These are phyloP conservation scores for Trematomus bernacchii DNA, from an alignment of 2,797 vertebrate species.

Conservation along the genomic window DNA sequence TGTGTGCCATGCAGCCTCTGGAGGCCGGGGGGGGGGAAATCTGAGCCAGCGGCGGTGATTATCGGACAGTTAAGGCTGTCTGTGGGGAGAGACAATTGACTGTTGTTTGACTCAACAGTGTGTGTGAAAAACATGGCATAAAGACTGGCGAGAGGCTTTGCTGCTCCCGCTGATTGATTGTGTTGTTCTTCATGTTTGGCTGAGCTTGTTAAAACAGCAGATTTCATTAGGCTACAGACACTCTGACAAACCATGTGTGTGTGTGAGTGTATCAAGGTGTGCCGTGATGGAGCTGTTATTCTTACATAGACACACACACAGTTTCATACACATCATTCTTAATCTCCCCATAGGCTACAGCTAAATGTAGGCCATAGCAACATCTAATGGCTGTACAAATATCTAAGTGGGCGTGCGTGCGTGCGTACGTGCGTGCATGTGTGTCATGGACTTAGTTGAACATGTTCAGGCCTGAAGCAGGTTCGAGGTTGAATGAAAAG, in stretches of 20 bases:
- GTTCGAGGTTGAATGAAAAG: conserved; percentile 20
- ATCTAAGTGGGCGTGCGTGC: not conserved
- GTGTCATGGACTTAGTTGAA: conserved; percentile 2
- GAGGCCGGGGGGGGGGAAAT: conserved; percentile 1
- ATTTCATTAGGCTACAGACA: conserved; percentile 61
- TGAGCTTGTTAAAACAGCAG: conserved; percentile 70
- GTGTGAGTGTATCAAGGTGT: conserved; percentile 38
- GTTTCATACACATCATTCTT: conserved; percentile 9
- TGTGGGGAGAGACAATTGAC: conserved; percentile 21
- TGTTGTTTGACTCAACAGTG: conserved; percentile 30
- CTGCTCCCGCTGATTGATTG: conserved; percentile 64
- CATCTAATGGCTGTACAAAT: conserved; percentile 16
- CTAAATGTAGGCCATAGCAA: conserved; percentile 18
- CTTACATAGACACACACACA: not conserved
- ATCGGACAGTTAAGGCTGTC: conserved; percentile 46
- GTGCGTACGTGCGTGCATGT: not conserved
- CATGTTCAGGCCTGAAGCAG: conserved; percentile 15
- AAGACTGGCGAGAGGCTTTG: conserved; percentile 25
- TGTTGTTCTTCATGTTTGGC: conserved; percentile 62
- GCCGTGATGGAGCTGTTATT: conserved; percentile 17
- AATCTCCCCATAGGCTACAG: not conserved
- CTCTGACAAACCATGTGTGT: conserved; percentile 45
- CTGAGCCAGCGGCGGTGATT: conserved; percentile 43
- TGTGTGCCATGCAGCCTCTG: conserved; percentile 25
- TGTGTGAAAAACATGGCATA: conserved; percentile 50